Base-by-base conservation (phyloP, 2,888 invertebrate species). In the Stictocephala bisonia region DNA sequence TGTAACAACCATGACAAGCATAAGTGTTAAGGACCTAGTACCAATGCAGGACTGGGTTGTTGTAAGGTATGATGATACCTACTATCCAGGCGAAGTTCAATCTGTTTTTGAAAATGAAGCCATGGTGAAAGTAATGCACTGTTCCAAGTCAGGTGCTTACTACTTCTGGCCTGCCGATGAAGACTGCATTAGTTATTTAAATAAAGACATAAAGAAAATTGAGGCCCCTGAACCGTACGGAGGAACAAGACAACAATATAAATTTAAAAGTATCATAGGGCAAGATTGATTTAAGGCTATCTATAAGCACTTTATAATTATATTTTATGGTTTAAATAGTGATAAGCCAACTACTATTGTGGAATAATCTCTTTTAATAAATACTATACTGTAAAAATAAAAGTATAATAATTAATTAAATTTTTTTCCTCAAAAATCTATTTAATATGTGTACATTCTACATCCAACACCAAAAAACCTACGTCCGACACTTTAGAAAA, bases 91-190 rank as follows among this genome's bases (percentile, higher is more conserved):
- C 1, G 44, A 66, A 66, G 48, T 66, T 13, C 29, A 66, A 66
- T 9, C 3, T 31, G 48, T 66, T 15, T n/a, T n/a, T 18, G n/a
- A 7, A 66, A 66, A 66, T 41, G 66, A 66, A 44, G 66, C 41
- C 3, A 9, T 9, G 26, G 66, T 66, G 9, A 66, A 66, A 44
- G 66, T 66, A 18, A 44, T 66, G 66, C 66, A 44, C 15, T 3
- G 2, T 66, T 41, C 66, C 6, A 44, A 66, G 15, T 41, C 44
- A 2, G 44, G 66, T 15, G 26, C 41, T 6, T 66, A 66, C 35
- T 58, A 58, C 22, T 66, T 41, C 48, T 66, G 66, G 44, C 66
- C 66, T 26, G 24, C 40, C 40, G 66, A 66, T 22, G 66, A 66
- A n/a, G 60, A 60, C 27, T 66, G 66, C 66, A 66, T 66, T 15